These are phyloP conservation scores for Ctenochaetus hawaiiensis DNA, from an alignment of 2,797 vertebrate species.

Conservation along the genomic window DNA sequence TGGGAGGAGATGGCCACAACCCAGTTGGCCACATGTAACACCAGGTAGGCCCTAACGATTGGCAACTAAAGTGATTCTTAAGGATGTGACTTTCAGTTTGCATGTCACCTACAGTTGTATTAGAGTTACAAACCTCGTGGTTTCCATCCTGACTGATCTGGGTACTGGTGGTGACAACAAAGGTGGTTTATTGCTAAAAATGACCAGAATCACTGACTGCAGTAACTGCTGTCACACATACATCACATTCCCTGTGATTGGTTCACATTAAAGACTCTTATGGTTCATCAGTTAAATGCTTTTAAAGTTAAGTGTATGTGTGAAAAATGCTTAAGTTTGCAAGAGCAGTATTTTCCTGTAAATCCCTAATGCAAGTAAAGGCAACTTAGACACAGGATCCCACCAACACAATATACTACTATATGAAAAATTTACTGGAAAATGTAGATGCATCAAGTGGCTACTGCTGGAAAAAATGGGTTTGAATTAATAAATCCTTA, in stretches of 20 bases:
- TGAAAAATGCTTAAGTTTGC: background rate
- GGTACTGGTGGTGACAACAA: too few relatives aligned
- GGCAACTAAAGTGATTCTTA: background rate
- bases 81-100: background rate
- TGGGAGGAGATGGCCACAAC: constrained; percentile 95
- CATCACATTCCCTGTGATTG: too few relatives aligned
- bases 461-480: too few relatives aligned
- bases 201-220: too few relatives aligned
- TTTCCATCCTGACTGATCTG: too few relatives aligned
- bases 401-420: background rate
- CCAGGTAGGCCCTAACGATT: constrained; percentile 68
- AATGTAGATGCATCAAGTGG: too few relatives aligned
- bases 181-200: too few relatives aligned
- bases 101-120: background rate
- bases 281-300: too few relatives aligned
- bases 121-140: background rate
- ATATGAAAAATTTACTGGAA: too few relatives aligned
- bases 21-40: constrained; percentile 95
- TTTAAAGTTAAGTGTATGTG: background rate
- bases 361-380: background rate
- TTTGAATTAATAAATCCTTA: background rate
- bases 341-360: background rate
- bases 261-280: too few relatives aligned
- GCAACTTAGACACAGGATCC: background rate
- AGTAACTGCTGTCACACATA: too few relatives aligned